phyloP scores from a whole-genome alignment of 2,113 vertebrate genomes.

The Melanostigma gelatinosum region DNA sequence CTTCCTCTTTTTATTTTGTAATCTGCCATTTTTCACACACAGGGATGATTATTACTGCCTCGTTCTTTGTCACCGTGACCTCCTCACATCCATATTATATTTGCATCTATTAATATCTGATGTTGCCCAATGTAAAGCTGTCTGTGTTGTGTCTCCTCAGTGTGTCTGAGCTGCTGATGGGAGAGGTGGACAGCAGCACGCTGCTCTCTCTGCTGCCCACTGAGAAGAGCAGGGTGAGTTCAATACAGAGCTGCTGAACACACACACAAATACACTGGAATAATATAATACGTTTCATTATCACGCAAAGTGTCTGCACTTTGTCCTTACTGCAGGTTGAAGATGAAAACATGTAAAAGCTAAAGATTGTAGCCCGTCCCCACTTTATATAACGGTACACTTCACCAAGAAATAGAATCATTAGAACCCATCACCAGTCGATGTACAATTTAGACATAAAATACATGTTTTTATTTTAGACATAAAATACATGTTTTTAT shows the following conservation, averaged over 20 bases:
- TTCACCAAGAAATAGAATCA: not conserved
- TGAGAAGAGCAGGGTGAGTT: constrained; percentile 92
- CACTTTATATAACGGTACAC: not conserved
- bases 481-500: not conserved
- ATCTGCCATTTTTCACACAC: not conserved
- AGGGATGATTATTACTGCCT: not conserved
- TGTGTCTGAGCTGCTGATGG: constrained; percentile 96
- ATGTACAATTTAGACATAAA: not conserved
- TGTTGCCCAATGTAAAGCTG: not conserved
- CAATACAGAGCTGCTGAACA: not conserved
- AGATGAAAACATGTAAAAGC: not conserved
- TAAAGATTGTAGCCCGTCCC: not conserved
- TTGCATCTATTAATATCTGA: not conserved
- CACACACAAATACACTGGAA: not conserved
- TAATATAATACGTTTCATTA: not conserved
- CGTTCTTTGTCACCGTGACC: not conserved
- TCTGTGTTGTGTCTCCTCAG: constrained; percentile 69
- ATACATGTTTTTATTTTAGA: not conserved
- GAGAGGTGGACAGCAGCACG: constrained; percentile 96
- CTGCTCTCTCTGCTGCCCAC: constrained; percentile 91
- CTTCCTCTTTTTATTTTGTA: constrained; percentile 19
- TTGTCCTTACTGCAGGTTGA: not conserved
- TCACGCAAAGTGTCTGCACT: not conserved
- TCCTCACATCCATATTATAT: not conserved
- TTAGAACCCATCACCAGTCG: not conserved